Conservation (phyloP, 1,140 invertebrate genomes). For the Pygmarrhopalites habei region DNA sequence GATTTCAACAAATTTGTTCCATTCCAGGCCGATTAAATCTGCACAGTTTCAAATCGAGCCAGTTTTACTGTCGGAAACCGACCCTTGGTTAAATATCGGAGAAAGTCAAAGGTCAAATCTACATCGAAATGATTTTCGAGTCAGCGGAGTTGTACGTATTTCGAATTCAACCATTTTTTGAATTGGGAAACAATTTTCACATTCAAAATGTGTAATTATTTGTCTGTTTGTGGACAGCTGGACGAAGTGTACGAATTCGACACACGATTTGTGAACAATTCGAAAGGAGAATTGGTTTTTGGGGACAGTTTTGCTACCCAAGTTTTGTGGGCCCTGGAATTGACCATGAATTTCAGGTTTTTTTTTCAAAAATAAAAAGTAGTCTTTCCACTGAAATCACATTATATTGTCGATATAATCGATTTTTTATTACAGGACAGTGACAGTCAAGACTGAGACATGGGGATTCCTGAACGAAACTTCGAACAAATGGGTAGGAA, state of each 20-base stretch:
- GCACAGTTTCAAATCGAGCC: too few species aligned
- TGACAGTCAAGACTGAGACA: neutral
- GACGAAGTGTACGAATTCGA: conserved; percentile 16
- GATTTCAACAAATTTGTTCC: too few species aligned
- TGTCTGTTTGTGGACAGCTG: conserved; percentile 11
- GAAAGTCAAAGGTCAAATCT: neutral
- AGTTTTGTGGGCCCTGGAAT: conserved; percentile 12
- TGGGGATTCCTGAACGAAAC: conserved; percentile 17
- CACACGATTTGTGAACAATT: conserved; percentile 1
- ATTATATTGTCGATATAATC: neutral
- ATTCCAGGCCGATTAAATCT: too few species aligned
- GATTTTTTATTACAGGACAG: conserved; percentile 8
- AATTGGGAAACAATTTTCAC: too few species aligned
- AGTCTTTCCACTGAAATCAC: neutral
- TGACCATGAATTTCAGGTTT: conserved; percentile 28
- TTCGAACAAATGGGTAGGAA: conserved; percentile 15
- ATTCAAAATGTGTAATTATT: neutral
- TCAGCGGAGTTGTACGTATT: neutral
- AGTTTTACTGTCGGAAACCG: too few species aligned
- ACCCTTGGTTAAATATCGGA: neutral
- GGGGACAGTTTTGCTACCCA: conserved; percentile 16
- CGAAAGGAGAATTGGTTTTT: neutral
- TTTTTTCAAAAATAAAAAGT: neutral
- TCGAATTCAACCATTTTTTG: too few species aligned
- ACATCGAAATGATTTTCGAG: neutral